A percentile compares a stretch with the other conserved stretches of the same genome.
Conservation (phyloP, 1,140 invertebrate species). For the Bombus superbus region DNA sequence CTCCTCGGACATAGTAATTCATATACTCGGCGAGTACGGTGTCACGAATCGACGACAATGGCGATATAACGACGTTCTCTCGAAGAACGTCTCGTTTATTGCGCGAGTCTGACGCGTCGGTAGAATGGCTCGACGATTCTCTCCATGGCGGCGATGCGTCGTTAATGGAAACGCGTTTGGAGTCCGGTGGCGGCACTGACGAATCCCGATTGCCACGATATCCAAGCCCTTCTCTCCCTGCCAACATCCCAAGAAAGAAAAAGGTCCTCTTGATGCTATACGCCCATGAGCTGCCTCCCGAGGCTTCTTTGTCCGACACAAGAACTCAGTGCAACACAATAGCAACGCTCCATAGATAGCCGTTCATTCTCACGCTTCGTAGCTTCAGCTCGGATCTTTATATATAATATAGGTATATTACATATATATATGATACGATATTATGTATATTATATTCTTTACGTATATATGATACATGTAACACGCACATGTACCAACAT, state of each 20-base stretch:
- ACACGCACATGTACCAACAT: slow-evolving; percentile 46
- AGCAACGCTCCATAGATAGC: slow-evolving; percentile 80
- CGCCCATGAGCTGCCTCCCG: slow-evolving; percentile 49
- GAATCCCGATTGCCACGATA: slow-evolving; percentile 49
- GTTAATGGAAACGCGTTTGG: slow-evolving; percentile 51
- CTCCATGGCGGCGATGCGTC: slow-evolving; percentile 5
- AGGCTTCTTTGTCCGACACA: slow-evolving; percentile 73
- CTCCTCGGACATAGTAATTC: background rate
- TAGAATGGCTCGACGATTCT: background rate
- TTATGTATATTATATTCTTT: slow-evolving; percentile 9
- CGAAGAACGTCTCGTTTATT: background rate
- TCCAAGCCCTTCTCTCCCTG: slow-evolving; percentile 24
- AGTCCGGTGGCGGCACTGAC: slow-evolving; percentile 39
- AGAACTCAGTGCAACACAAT: slow-evolving; percentile 75
- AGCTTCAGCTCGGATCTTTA: slow-evolving; percentile 74
- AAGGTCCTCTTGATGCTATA: slow-evolving; percentile 36
- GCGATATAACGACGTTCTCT: background rate
- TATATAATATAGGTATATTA: slow-evolving; percentile 58
- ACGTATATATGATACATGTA: slow-evolving; percentile 45
- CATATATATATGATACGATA: slow-evolving; percentile 19
- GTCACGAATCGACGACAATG: background rate
- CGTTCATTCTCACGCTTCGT: slow-evolving; percentile 78
- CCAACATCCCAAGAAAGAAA: slow-evolving; percentile 5
- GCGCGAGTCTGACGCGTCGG: background rate
- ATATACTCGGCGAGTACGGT: background rate